phyloP scores from a whole-genome alignment of 2,888 invertebrate genomes.

The Andrena haemorrhoa region DNA sequence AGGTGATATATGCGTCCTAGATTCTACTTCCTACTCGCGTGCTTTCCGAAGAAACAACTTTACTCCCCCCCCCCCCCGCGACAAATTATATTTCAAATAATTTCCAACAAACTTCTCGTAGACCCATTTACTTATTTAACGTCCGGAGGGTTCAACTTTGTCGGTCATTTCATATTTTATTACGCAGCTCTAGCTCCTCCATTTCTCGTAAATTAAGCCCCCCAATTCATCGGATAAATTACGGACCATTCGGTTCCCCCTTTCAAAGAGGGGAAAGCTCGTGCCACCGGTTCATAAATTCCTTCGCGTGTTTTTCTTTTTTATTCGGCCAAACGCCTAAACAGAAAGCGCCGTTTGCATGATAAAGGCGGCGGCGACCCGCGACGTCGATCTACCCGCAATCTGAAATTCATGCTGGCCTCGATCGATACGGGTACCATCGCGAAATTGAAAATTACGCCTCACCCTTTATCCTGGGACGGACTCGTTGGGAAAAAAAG shows the following conservation, averaged over 20 bases:
- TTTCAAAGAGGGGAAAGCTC: slow-evolving; percentile 19
- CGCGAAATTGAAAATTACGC: slow-evolving; percentile 58
- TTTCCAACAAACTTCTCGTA: neutral
- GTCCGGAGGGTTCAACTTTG: too few species aligned
- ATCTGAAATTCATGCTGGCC: slow-evolving; percentile 53
- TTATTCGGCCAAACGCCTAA: slow-evolving; percentile 54
- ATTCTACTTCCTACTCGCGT: neutral
- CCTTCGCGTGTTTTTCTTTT: slow-evolving; percentile 53
- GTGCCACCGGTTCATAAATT: slow-evolving; percentile 55
- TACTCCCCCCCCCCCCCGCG: neutral
- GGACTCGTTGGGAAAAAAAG: neutral
- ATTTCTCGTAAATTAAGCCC: slow-evolving; percentile 23
- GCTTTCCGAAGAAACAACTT: neutral
- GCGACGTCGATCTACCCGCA: slow-evolving; percentile 19
- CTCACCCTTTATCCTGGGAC: neutral
- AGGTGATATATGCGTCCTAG: slow-evolving; percentile 24
- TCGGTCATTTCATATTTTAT: too few species aligned
- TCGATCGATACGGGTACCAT: slow-evolving; percentile 58
- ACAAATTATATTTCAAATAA: neutral
- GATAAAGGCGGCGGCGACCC: slow-evolving; percentile 45
- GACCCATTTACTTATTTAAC: too few species aligned
- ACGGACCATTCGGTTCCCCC: neutral
- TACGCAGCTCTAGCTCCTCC: too few species aligned
- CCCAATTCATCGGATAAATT: slow-evolving; percentile 16
- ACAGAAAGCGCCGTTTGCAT: slow-evolving; percentile 59